These are phyloP conservation scores for Falcunculus frontatus DNA, from an alignment of 2,113 vertebrate species.

Conservation along the genomic window DNA sequence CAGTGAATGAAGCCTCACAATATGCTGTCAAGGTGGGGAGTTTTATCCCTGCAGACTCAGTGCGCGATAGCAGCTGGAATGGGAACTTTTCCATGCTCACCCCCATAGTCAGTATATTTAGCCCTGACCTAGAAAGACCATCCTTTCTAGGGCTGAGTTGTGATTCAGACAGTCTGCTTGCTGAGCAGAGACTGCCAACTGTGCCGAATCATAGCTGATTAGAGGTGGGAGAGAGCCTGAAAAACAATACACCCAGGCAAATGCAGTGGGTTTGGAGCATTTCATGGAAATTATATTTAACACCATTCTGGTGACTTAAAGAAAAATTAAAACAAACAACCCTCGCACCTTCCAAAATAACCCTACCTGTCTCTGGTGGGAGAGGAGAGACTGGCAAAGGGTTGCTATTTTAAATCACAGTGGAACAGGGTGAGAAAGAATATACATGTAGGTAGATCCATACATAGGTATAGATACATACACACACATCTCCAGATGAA, in stretches of 20 bases:
- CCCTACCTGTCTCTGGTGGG: slow-evolving; percentile 53
- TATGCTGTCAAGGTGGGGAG: not conserved
- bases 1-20: not conserved
- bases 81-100: slow-evolving; percentile 56
- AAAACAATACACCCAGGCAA: slow-evolving; percentile 53
- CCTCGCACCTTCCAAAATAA: slow-evolving; percentile 54
- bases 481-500: not conserved
- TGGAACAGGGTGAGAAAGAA: not conserved
- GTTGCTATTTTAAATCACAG: slow-evolving; percentile 47
- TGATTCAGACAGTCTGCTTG: slow-evolving; percentile 63
- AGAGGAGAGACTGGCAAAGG: slow-evolving; percentile 23
- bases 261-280: slow-evolving; percentile 12
- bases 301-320: slow-evolving; percentile 27
- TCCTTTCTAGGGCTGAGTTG: slow-evolving; percentile 63
- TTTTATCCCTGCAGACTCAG: not conserved
- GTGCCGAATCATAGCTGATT: slow-evolving; percentile 43
- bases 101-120: slow-evolving; percentile 48
- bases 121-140: slow-evolving; percentile 61
- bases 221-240: slow-evolving; percentile 53
- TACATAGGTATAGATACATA: not conserved
- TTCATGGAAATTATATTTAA: slow-evolving; percentile 22
- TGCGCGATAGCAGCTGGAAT: slow-evolving; percentile 18
- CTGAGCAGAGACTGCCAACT: slow-evolving; percentile 49
- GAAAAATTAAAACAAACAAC: slow-evolving; percentile 61
- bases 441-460: not conserved